These are phyloP conservation scores for Epizoanthus stellaris DNA, from an alignment of 92 coral and sea anemone genomes.

Conservation along the genomic window DNA sequence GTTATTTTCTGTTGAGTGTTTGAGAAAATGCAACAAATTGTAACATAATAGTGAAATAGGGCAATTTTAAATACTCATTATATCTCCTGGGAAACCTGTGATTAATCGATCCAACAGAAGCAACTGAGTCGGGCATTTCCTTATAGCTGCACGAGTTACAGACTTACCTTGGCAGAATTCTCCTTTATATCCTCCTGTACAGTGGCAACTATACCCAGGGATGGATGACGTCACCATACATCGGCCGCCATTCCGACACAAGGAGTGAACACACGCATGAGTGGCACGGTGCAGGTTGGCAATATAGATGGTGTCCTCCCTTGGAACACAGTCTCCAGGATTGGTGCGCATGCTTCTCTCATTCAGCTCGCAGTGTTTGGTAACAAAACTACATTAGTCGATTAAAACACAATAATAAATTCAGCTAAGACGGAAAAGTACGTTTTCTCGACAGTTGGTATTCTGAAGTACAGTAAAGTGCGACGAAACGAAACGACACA, in stretches of 20 bases:
- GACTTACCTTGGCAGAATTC: constrained; percentile 24
- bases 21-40: too few relatives aligned
- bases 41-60: too few relatives aligned
- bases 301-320: constrained; percentile 25
- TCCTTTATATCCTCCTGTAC: constrained; percentile 27
- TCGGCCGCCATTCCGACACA: constrained; percentile 24
- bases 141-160: not conserved
- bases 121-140: not conserved
- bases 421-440: too few relatives aligned
- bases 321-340: constrained; percentile 6
- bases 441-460: too few relatives aligned
- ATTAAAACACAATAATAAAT: not conserved
- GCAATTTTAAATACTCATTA: too few relatives aligned
- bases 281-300: constrained; percentile 16
- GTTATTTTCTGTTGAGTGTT: too few relatives aligned
- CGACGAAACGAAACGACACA: too few relatives aligned
- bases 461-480: too few relatives aligned
- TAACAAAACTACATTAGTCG: not conserved
- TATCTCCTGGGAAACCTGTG: too few relatives aligned
- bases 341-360: constrained; percentile 12
- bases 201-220: constrained; percentile 9
- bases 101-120: too few relatives aligned
- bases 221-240: constrained; percentile 9
- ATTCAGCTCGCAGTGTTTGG: constrained; percentile 30
- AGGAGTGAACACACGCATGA: constrained; percentile 24